Conservation (phyloP, 2,888 invertebrate genomes). For the Embidobia sp. region DNA sequence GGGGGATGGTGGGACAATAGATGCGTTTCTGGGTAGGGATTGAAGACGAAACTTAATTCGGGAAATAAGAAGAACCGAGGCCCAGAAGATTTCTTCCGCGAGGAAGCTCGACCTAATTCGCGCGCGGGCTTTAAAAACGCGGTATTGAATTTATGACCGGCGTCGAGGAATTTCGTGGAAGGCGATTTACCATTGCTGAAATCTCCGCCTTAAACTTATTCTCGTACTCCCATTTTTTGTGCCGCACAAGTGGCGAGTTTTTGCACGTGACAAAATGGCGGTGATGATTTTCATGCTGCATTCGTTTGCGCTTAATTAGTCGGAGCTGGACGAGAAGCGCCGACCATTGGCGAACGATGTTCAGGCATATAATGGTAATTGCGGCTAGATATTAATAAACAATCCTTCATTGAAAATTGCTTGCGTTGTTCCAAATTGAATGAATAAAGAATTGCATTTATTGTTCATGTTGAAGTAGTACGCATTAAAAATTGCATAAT, state of each 20-base stretch:
- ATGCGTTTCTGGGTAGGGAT: too few relatives aligned
- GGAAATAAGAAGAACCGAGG: constrained; percentile 24
- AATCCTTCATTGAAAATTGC: neutral
- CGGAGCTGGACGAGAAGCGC: neutral
- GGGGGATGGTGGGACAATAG: too few relatives aligned
- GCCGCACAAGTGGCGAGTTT: too few relatives aligned
- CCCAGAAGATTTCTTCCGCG: constrained; percentile 32
- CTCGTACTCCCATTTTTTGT: constrained; percentile 13
- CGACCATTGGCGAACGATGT: constrained; percentile 4
- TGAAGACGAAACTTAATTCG: constrained; percentile 1
- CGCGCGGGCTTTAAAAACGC: constrained; percentile 32
- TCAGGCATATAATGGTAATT: constrained; percentile 16
- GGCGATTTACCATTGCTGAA: constrained; percentile 52
- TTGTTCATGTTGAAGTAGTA: too few relatives aligned
- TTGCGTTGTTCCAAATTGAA: too few relatives aligned
- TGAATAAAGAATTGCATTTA: too few relatives aligned
- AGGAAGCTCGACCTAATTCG: constrained; percentile 40
- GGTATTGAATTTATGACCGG: constrained; percentile 54
- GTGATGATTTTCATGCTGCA: neutral
- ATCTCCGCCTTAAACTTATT: constrained; percentile 49
- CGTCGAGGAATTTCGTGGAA: constrained; percentile 40
- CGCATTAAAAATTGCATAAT: too few relatives aligned
- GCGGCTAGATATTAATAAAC: constrained; percentile 5
- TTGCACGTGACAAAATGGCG: too few relatives aligned
- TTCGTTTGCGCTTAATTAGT: neutral